phyloP scores from a whole-genome alignment of 2,888 invertebrate species.

The Neoaliturus tenellus region DNA sequence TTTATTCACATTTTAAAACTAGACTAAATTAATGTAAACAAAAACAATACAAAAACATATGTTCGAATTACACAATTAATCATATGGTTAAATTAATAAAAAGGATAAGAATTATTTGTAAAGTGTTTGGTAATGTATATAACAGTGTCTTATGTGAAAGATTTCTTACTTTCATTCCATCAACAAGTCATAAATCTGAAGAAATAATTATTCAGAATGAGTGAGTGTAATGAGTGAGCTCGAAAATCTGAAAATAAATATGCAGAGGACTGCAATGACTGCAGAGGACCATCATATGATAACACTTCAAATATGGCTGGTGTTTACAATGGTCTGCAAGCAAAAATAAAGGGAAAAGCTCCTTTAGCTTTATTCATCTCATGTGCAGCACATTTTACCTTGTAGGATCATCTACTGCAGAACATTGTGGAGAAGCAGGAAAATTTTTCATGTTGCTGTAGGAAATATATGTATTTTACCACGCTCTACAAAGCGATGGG shows the following conservation, averaged over 20 bases:
- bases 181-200: not conserved
- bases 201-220: not conserved
- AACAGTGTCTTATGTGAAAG: not conserved
- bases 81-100: no score
- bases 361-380: constrained; percentile 44
- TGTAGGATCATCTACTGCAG: constrained; percentile 61
- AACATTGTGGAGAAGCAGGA: constrained; percentile 62
- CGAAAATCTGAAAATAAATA: constrained; percentile 12
- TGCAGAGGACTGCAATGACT: no score
- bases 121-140: no score
- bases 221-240: not conserved
- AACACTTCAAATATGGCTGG: constrained; percentile 65
- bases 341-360: constrained; percentile 46
- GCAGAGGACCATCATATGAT: not conserved
- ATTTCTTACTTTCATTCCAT: constrained; percentile 29
- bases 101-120: no score
- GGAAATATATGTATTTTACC: constrained; percentile 59
- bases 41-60: no score
- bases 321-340: constrained; percentile 65
- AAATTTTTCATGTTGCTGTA: constrained; percentile 65
- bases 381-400: constrained; percentile 37
- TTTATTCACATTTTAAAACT: no score
- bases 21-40: no score
- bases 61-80: no score
- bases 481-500: constrained; percentile 64